Evolutionary conservation across 2,888 invertebrate genomes (phyloP).

Genomic region (Melanophora roralis): DNA sequence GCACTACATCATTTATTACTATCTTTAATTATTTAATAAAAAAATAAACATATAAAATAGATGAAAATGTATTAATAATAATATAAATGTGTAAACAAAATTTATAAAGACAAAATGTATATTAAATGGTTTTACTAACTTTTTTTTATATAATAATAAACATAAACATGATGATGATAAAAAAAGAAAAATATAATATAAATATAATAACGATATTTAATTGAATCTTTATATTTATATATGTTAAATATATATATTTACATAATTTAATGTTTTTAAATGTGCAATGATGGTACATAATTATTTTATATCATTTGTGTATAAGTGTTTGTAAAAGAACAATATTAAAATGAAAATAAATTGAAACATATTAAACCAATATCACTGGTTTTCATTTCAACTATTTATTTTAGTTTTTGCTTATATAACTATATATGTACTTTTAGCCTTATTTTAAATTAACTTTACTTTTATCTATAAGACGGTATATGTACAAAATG

Average conservation of each 20-base stretch:
- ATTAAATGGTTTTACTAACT: conserved; percentile 23
- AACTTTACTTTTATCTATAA: neutral
- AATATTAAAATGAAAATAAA: conserved; percentile 35
- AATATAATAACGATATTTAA: conserved; percentile 11
- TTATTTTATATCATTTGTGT: neutral
- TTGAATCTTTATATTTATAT: neutral
- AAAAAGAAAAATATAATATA: conserved; percentile 15
- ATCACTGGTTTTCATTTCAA: conserved; percentile 53
- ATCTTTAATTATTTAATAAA: conserved; percentile 20
- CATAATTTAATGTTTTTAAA: neutral
- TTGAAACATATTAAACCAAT: conserved; percentile 42
- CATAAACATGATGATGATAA: conserved; percentile 32
- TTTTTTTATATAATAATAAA: conserved; percentile 36
- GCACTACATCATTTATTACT: conserved; percentile 56
- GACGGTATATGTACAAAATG: conserved; percentile 42
- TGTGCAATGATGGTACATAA: neutral
- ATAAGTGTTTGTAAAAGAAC: neutral
- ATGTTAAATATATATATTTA: neutral
- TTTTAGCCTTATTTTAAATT: no score
- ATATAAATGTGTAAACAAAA: conserved; percentile 32
- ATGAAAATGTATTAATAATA: no score
- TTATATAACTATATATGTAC: conserved; percentile 16
- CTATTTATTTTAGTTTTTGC: conserved; percentile 25
- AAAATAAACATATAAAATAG: conserved; percentile 10
- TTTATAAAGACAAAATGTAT: conserved; percentile 9